phyloP scores from a whole-genome alignment of 2,113 vertebrate species.

The Dromas ardeola region DNA sequence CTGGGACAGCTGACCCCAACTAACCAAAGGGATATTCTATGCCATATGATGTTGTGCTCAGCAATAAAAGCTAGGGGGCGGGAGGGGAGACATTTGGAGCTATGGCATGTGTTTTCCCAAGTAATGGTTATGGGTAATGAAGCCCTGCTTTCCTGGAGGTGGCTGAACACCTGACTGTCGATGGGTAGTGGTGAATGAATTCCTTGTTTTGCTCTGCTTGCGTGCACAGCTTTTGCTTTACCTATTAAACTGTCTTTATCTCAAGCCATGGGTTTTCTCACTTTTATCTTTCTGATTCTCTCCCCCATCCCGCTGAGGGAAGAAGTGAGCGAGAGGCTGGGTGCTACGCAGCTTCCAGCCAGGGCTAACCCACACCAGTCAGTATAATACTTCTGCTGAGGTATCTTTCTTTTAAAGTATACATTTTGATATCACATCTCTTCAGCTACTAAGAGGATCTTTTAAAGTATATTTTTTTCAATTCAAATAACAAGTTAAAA shows the following conservation, averaged over 20 bases:
- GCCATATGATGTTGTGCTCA: not conserved
- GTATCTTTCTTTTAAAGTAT: not conserved
- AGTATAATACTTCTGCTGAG: not conserved
- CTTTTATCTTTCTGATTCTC: fast-evolving
- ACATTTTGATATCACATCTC: too few relatives aligned
- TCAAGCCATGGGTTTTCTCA: not conserved
- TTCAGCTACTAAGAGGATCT: not conserved
- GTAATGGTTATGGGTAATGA: fast-evolving
- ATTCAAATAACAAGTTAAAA: not conserved
- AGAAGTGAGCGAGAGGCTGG: fast-evolving
- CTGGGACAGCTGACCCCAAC: not conserved
- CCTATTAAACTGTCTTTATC: not conserved
- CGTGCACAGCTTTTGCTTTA: fast-evolving
- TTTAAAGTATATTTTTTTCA: not conserved
- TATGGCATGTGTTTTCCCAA: not conserved
- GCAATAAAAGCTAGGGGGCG: not conserved
- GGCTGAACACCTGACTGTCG: not conserved
- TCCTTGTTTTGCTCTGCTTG: not conserved
- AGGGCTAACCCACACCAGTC: not conserved
- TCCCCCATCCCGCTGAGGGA: fast-evolving
- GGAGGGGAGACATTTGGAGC: not conserved
- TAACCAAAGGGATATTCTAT: not conserved
- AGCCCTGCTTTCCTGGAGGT: not conserved
- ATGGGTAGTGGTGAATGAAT: not conserved
- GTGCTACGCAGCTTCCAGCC: fast-evolving